These are phyloP conservation scores for Hycleus cichorii DNA, from an alignment of 1,140 invertebrate species.

Conservation along the genomic window DNA sequence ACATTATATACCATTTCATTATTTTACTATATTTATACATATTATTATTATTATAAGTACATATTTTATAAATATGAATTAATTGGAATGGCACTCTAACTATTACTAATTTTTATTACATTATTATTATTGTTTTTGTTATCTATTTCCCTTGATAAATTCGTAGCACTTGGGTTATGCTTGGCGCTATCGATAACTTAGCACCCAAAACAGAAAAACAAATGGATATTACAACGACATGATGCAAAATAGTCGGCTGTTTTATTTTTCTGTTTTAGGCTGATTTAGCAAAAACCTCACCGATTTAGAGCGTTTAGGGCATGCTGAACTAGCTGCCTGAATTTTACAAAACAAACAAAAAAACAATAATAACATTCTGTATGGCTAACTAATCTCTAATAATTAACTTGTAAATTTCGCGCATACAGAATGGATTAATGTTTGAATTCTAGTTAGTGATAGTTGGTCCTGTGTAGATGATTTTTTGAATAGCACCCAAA, in stretches of 20 bases:
- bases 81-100: conserved; percentile 30
- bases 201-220: conserved; percentile 11
- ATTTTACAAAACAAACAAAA: not conserved
- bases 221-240: not conserved
- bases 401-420: conserved; percentile 16
- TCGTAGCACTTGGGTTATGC: conserved; percentile 37
- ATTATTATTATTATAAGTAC: conserved; percentile 6
- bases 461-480: conserved; percentile 28
- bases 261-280: not conserved
- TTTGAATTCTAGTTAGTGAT: not conserved
- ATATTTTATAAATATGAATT: conserved; percentile 20
- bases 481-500: conserved; percentile 36
- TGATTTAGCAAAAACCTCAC: no score
- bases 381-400: conserved; percentile 22
- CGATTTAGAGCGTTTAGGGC: conserved; percentile 22
- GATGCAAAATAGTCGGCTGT: not conserved
- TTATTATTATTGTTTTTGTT: no score
- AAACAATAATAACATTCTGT: conserved; percentile 29
- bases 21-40: conserved; percentile 8
- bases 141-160: conserved; percentile 7
- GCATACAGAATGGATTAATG: conserved; percentile 38
- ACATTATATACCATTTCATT: conserved; percentile 10
- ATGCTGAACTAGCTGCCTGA: conserved; percentile 37
- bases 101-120: conserved; percentile 14
- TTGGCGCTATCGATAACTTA: conserved; percentile 29